These are phyloP conservation scores for Trogon melanurus DNA, from an alignment of 2,113 vertebrate species.

Conservation along the genomic window DNA sequence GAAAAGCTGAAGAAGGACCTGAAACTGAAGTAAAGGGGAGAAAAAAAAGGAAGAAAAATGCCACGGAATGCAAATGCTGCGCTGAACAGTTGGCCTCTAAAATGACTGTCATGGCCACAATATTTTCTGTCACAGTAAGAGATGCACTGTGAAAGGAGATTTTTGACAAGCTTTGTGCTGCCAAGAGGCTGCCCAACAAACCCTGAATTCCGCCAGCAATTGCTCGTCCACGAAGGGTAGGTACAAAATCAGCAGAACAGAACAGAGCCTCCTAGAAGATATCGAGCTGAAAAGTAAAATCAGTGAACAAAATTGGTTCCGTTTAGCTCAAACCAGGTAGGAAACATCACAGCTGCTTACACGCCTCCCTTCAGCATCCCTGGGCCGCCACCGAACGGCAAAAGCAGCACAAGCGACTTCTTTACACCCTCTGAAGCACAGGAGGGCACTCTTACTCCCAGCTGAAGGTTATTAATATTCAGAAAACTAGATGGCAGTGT, in stretches of 20 bases:
- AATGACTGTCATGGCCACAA: constrained; percentile 1
- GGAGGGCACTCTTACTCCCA: background rate
- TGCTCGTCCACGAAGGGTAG: background rate
- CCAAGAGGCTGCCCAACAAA: background rate
- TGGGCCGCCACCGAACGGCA: accelerated
- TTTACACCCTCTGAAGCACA: background rate
- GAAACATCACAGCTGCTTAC: accelerated
- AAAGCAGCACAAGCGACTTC: background rate
- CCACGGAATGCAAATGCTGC: constrained; percentile 38
- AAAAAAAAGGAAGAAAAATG: background rate
- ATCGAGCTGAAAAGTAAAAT: no score
- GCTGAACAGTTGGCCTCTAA: constrained; percentile 39
- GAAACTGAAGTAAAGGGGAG: background rate
- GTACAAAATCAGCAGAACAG: background rate
- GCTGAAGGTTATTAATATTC: accelerated
- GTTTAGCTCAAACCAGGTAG: no score
- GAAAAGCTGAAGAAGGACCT: constrained; percentile 16
- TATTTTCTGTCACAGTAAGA: background rate
- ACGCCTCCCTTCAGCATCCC: background rate
- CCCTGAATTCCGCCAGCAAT: background rate
- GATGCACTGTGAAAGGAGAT: background rate
- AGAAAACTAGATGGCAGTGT: background rate
- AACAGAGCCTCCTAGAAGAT: no score
- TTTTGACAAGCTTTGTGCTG: background rate
- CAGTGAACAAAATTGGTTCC: no score